Conservation (phyloP, 2,113 vertebrate genomes). For the Rutilus rutilus region DNA sequence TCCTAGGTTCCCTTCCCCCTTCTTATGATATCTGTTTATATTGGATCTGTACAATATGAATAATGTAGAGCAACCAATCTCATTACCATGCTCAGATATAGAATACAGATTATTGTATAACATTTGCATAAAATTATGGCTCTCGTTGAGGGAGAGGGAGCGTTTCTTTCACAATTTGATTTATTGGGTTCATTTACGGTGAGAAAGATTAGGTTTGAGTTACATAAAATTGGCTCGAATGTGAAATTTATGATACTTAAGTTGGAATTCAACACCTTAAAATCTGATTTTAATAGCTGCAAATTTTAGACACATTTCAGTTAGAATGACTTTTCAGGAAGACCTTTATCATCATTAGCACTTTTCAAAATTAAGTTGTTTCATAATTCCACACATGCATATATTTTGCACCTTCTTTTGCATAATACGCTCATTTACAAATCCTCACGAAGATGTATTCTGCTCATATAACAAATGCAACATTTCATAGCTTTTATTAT, state of each 20-base stretch:
- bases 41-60: constrained; percentile 49
- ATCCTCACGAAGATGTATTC: constrained; percentile 16
- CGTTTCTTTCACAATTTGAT: constrained; percentile 27
- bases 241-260: constrained; percentile 28
- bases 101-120: constrained; percentile 53
- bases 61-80: constrained; percentile 52
- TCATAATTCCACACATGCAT: constrained; percentile 2
- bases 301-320: constrained; percentile 24
- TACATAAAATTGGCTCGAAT: constrained; percentile 20
- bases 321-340: constrained; percentile 22
- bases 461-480: constrained; percentile 15
- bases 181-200: constrained; percentile 46
- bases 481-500: constrained; percentile 23
- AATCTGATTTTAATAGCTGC: constrained; percentile 61
- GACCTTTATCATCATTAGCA: constrained; percentile 28
- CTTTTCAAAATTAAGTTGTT: constrained; percentile 25
- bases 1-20: not conserved
- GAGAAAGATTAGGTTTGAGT: constrained; percentile 42
- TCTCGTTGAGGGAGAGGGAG: constrained; percentile 32
- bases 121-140: constrained; percentile 52
- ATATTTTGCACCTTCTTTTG: constrained; percentile 37
- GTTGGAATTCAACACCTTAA: constrained; percentile 45
- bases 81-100: constrained; percentile 46
- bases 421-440: constrained; percentile 38
- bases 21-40: constrained; percentile 44